These are phyloP conservation scores for Drosophila peninsularis DNA, from an alignment of 2,888 invertebrate species.

Conservation along the genomic window DNA sequence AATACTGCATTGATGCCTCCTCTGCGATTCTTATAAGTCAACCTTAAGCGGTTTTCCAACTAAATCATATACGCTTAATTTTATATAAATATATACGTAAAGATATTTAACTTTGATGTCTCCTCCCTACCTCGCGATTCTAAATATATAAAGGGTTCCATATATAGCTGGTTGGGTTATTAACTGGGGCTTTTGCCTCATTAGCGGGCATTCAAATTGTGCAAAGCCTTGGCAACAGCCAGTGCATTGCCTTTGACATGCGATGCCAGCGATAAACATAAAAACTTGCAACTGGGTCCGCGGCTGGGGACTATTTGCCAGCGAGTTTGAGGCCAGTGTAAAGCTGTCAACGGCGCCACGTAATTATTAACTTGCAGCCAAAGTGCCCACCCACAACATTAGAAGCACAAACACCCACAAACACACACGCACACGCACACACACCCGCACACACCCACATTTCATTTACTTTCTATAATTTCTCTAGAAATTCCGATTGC, in stretches of 20 bases:
- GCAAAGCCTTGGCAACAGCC: conserved; percentile 9
- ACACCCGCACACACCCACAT: conserved; percentile 41
- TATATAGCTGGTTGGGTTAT: not conserved
- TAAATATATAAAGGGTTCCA: not conserved
- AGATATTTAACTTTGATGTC: not conserved
- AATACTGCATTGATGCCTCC: too few species aligned
- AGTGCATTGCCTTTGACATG: conserved; percentile 56
- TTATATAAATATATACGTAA: too few species aligned
- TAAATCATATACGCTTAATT: not conserved
- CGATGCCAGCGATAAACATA: conserved; percentile 41
- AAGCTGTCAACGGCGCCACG: conserved; percentile 65
- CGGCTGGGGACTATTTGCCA: not conserved
- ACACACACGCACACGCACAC: not conserved
- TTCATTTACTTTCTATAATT: conserved; percentile 78
- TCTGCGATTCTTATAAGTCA: not conserved
- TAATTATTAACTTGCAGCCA: conserved; percentile 64
- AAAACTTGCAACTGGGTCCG: conserved; percentile 16
- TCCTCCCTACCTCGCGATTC: not conserved
- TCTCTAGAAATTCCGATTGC: conserved; percentile 77
- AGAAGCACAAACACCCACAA: conserved; percentile 3
- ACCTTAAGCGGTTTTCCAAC: not conserved
- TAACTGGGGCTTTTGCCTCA: conserved; percentile 38
- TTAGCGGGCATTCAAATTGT: conserved; percentile 52
- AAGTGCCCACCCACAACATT: conserved; percentile 34
- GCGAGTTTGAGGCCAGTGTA: conserved; percentile 24